Conservation (phyloP, 2,113 vertebrate genomes). For the Austrofundulus limnaeus region DNA sequence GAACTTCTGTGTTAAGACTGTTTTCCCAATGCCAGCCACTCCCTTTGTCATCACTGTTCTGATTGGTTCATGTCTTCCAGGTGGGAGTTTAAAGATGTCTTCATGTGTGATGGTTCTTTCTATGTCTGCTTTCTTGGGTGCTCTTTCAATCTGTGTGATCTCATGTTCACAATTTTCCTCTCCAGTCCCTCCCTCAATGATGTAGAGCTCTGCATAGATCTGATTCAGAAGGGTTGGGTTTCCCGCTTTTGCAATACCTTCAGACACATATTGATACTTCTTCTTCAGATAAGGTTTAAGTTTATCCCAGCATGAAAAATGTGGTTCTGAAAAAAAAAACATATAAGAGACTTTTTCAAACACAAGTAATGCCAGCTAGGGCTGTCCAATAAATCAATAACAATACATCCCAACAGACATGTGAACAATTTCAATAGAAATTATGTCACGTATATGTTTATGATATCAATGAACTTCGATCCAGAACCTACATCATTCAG, state of each 20-base stretch:
- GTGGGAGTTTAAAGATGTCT: slow-evolving; percentile 2
- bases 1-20: slow-evolving; percentile 27
- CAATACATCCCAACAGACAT: too few relatives aligned
- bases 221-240: neutral
- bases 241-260: slow-evolving; percentile 12
- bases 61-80: slow-evolving; percentile 2
- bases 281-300: slow-evolving; percentile 1
- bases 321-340: too few relatives aligned
- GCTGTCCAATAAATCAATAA: too few relatives aligned
- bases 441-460: too few relatives aligned
- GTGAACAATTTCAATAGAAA: too few relatives aligned
- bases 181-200: slow-evolving; percentile 53
- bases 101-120: slow-evolving; percentile 4
- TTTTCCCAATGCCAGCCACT: slow-evolving; percentile 25
- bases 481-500: too few relatives aligned
- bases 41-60: slow-evolving; percentile 23
- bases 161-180: slow-evolving; percentile 40
- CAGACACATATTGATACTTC: slow-evolving; percentile 9
- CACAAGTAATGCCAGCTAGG: too few relatives aligned
- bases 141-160: slow-evolving; percentile 31
- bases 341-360: too few relatives aligned
- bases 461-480: too few relatives aligned
- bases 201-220: slow-evolving; percentile 69
- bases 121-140: neutral
- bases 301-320: neutral